These are phyloP conservation scores for Nebria ingens DNA, from an alignment of 1,140 invertebrate genomes.

Conservation along the genomic window DNA sequence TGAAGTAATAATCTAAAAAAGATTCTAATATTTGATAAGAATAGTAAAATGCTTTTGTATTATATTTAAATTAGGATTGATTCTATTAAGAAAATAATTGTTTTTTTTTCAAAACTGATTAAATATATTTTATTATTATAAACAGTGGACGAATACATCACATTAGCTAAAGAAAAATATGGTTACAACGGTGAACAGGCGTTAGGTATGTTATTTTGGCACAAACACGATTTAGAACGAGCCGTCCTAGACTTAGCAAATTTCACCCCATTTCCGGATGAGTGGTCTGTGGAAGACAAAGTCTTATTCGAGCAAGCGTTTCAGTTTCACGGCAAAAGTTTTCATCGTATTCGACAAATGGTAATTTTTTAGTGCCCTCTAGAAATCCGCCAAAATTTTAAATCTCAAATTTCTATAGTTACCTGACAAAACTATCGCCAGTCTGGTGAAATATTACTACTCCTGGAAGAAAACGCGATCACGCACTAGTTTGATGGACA, in stretches of 20 bases:
- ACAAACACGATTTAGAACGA: conserved; percentile 89
- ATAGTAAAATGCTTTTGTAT: too few species aligned
- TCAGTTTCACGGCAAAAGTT: conserved; percentile 96
- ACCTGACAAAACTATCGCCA: conserved; percentile 93
- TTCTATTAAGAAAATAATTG: too few species aligned
- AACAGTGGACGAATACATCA: conserved; percentile 89
- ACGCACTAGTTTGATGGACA: conserved; percentile 87
- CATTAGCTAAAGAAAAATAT: conserved; percentile 94
- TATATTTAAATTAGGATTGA: too few species aligned
- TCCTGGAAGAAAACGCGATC: conserved; percentile 95
- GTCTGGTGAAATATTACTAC: conserved; percentile 95
- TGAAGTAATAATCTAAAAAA: too few species aligned
- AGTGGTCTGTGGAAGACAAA: conserved; percentile 98
- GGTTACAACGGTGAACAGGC: conserved; percentile 97
- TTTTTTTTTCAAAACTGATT: too few species aligned
- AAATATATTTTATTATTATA: conserved; percentile 16
- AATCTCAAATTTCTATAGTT: conserved; percentile 45
- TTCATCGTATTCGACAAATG: conserved; percentile 95
- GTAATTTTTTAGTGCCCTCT: conserved; percentile 42
- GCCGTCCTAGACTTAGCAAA: conserved; percentile 89
- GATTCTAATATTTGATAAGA: too few species aligned
- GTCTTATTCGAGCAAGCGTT: conserved; percentile 97
- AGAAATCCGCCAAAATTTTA: too few species aligned
- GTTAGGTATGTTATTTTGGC: conserved; percentile 95
- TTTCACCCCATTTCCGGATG: conserved; percentile 95